Percentiles rank a stretch among this genome's conserved stretches.
Conservation (phyloP, 2,797 vertebrate species). For the Oreortyx pictus region DNA sequence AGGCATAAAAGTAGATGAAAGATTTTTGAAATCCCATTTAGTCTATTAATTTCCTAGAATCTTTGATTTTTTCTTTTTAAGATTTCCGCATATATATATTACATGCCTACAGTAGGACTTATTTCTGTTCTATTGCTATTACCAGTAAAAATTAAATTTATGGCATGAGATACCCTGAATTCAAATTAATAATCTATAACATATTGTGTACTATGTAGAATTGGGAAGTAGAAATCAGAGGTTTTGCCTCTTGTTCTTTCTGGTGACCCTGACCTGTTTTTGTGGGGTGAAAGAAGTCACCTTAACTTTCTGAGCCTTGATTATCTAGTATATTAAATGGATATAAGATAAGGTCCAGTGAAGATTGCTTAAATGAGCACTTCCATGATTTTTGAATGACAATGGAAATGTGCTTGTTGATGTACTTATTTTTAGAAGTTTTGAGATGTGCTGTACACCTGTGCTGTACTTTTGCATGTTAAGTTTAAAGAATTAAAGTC, state of each 20-base stretch:
- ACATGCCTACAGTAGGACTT: rapidly evolving
- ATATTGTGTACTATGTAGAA: neutral
- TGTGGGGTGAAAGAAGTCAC: neutral
- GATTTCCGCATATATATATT: neutral
- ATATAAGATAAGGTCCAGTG: too few species aligned
- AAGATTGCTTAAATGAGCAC: neutral
- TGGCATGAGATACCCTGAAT: neutral
- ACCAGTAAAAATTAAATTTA: neutral
- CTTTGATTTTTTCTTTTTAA: neutral
- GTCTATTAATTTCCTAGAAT: neutral
- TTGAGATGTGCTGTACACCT: neutral
- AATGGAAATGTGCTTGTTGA: neutral
- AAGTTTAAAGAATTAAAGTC: neutral
- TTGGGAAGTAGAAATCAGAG: neutral
- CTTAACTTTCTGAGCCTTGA: neutral
- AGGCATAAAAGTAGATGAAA: constrained; percentile 1
- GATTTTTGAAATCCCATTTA: neutral
- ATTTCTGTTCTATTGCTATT: neutral
- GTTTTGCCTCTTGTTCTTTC: neutral
- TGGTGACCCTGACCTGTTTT: neutral
- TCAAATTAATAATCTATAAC: neutral
- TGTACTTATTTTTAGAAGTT: neutral
- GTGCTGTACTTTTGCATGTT: neutral
- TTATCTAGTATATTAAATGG: neutral
- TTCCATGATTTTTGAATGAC: neutral